Evolutionary conservation across 2,888 invertebrate genomes (phyloP), one percentile per base, ranked within the genome.

Genomic region (Limenitis camilla): DNA sequence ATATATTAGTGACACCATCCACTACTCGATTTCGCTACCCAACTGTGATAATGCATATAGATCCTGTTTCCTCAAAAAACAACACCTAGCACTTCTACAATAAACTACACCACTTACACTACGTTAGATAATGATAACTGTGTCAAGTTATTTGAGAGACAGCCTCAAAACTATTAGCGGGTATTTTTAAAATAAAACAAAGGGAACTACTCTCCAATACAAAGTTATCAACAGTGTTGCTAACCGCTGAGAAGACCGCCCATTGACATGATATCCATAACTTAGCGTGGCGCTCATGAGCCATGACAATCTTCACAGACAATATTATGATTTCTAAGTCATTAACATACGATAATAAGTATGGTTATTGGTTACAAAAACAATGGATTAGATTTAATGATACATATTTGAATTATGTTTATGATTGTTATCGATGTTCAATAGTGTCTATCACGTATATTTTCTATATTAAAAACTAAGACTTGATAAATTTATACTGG

Each of bases 211-310:
- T 19, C 19, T 19, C 19, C 19, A 19, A 19, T 19, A 19, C 19
- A 19, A 19, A 19, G 19, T 19, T 19, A 61, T 61, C 58, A 61
- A 19, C 19, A 1, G 19, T 3, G 19, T 19, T 19, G 19, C 19
- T 19, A 39, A 19, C 19, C 33, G 11, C n/a, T 8, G 10, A 65
- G 66, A 66, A 70, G 64, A 66, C 62, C 58, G 64, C 58, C 61
- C 59, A 66, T 60, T 62, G 67, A 61, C 61, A 58, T 60, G n/a
- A 61, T 55, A 60, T 61, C 36, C 38, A 61, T 59, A 60, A 64
- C 59, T 61, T 68, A 61, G 72, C 74, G 71, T 71, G 74, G 63
- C 65, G 60, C 68, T 66, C 63, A 71, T 74, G 76, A 77, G 74
- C 69, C 75, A 67, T 68, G 65, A 73, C 77, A 68, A 55, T 65